Conservation (phyloP, 2,113 vertebrate species). For the Sinocyclocheilus maitianheensis region DNA sequence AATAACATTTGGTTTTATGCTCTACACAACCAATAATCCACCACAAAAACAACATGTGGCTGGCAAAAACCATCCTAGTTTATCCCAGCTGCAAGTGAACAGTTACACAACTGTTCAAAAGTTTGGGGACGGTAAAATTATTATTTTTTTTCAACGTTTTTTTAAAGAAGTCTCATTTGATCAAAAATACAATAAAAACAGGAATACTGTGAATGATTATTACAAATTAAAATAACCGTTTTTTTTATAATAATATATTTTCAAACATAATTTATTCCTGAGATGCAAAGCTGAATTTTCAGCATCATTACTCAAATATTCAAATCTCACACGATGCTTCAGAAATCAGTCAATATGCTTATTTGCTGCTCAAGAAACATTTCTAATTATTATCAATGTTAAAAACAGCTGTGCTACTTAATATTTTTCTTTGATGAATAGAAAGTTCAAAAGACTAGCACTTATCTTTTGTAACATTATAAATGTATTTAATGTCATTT, state of each 20-base stretch:
- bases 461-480: too few relatives aligned
- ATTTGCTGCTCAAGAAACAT: too few relatives aligned
- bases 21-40: too few relatives aligned
- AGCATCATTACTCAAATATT: background rate
- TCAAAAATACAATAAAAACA: background rate
- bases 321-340: background rate
- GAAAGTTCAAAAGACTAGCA: too few relatives aligned
- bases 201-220: too few relatives aligned
- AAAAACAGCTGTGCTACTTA: too few relatives aligned
- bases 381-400: too few relatives aligned
- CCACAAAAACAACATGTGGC: too few relatives aligned
- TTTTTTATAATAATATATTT: background rate
- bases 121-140: background rate
- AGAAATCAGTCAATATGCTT: background rate
- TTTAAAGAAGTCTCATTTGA: background rate
- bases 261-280: background rate
- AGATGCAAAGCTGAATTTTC: background rate
- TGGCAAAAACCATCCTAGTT: background rate
- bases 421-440: too few relatives aligned
- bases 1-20: too few relatives aligned
- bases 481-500: too few relatives aligned
- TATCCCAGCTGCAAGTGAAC: background rate
- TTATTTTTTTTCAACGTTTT: background rate
- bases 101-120: background rate
- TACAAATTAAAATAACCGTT: too few relatives aligned